Evolutionary conservation across 1,140 invertebrate species (phyloP), one percentile per base, ranked within the genome.

Genomic region (Spodoptera litura): DNA sequence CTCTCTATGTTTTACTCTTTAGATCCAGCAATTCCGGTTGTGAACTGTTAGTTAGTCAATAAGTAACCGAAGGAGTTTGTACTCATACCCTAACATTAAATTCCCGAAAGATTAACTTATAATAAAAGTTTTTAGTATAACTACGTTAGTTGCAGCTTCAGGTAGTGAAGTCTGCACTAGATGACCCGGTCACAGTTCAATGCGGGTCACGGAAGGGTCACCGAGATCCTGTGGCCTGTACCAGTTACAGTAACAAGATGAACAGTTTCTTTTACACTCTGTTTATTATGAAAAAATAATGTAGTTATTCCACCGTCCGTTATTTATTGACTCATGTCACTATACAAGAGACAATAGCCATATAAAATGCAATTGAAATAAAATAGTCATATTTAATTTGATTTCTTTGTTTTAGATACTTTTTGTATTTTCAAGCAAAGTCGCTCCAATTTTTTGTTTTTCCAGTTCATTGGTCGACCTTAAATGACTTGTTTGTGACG

Each of bases 131-230:
- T 4, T 20, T 56, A 35, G 9, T 20, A 64, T 15, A 64, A 64
- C 13, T 64, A 49, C 15, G n/a, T 12, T 20, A 44, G 35, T 15
- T 3, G 38, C 15, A 51, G 6, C 44, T 68, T 9, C 53, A 70
- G 52, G 68, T 71, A 20, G 31, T 12, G 13, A 20, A 25, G 3
- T 4, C 9, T 13, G 61, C 35, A 15, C 61, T 61, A 31, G 20
- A 71, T 71, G 53, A 71, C 52, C 68, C 15, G 68, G 68, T 71
- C 31, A 71, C 68, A 4, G 31, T 0, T 56, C 68, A 52, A 35
- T 55, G 25, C 25, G 5, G 68, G 68, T 71, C 68, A 71, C 31
- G n/a, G 11, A n/a, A 4, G 31, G 68, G 68, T 56, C 68, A 71
- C 52, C 25, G 52, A 27, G 31, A 56, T 71, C 68, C 68, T 56